These are phyloP conservation scores for Bradypus variegatus DNA, from an alignment of 2,797 vertebrate species.

Conservation along the genomic window DNA sequence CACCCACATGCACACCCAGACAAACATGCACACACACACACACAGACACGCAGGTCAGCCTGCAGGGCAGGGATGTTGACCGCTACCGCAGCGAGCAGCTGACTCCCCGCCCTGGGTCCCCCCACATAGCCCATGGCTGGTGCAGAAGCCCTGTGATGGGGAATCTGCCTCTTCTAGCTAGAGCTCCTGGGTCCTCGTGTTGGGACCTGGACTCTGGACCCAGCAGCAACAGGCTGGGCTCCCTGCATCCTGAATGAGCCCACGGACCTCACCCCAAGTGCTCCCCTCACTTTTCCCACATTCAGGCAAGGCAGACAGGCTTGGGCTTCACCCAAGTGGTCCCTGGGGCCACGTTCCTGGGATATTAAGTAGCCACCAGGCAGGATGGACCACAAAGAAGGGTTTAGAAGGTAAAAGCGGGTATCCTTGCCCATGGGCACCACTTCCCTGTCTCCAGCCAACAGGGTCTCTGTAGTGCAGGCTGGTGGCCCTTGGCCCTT, in stretches of 20 bases:
- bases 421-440: too few relatives aligned
- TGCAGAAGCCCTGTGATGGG: background rate
- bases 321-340: background rate
- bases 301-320: background rate
- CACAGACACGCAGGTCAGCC: constrained; percentile 28
- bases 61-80: background rate
- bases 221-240: too few relatives aligned
- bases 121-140: background rate
- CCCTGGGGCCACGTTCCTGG: background rate
- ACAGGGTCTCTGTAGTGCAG: background rate
- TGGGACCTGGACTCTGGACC: background rate
- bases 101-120: background rate
- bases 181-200: background rate
- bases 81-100: background rate
- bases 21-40: background rate
- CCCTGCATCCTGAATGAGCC: background rate
- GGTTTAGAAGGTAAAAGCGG: background rate
- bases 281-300: background rate
- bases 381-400: background rate
- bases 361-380: constrained; percentile 1
- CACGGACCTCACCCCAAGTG: background rate
- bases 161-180: background rate
- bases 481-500: background rate
- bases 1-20: background rate
- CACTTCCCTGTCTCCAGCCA: background rate